Evolutionary conservation across 2,113 vertebrate species (phyloP).

Genomic region (Hippocampus comes): DNA sequence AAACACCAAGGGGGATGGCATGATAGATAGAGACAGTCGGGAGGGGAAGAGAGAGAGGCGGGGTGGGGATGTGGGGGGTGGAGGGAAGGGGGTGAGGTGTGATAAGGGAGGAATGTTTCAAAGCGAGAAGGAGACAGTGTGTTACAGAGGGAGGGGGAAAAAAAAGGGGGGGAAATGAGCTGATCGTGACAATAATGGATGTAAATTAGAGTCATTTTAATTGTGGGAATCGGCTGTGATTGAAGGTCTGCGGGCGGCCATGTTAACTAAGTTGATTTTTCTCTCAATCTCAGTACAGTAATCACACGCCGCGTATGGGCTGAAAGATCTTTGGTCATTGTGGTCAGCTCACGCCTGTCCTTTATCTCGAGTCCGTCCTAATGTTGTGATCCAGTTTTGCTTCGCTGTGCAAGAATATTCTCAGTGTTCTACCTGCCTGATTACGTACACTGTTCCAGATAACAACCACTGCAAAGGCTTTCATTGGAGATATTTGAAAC

Average conservation of each 20-base stretch:
- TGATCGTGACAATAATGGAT: conserved; percentile 40
- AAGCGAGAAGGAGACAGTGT: conserved; percentile 46
- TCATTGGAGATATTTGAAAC: neutral
- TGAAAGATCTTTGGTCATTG: neutral
- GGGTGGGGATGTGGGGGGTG: neutral
- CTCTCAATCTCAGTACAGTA: neutral
- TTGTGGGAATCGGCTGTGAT: conserved; percentile 29
- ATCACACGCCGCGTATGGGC: neutral
- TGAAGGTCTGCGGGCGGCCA: conserved; percentile 10
- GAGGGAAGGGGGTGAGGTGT: conserved; percentile 53
- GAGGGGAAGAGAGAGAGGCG: conserved; percentile 51
- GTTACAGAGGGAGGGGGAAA: conserved; percentile 25
- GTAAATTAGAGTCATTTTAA: conserved; percentile 40
- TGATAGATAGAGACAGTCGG: conserved; percentile 71
- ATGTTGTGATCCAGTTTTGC: neutral
- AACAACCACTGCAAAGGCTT: neutral
- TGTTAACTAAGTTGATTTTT: conserved; percentile 13
- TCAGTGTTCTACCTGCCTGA: neutral
- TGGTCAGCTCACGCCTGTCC: neutral
- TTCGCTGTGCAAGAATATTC: neutral
- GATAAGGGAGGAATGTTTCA: conserved; percentile 68
- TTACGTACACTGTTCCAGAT: neutral
- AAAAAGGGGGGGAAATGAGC: conserved; percentile 36
- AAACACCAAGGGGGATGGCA: conserved; percentile 74
- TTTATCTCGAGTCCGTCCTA: neutral